phyloP scores from a whole-genome alignment of 2,113 vertebrate species.

The Otis tarda region DNA sequence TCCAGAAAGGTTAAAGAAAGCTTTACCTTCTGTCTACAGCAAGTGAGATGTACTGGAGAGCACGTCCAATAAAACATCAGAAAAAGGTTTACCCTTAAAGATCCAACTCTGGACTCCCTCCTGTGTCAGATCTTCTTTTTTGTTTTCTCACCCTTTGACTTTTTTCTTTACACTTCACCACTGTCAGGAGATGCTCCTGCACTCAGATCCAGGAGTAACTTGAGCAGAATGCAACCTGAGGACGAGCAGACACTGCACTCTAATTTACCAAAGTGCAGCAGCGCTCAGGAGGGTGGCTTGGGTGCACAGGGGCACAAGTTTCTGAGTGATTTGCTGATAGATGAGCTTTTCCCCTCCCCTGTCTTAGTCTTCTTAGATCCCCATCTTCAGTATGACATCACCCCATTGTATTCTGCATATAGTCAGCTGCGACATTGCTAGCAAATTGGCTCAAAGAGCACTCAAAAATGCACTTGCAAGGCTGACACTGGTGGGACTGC shows the following conservation, averaged over 20 bases:
- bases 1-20: conserved; percentile 29
- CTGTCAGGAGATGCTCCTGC: not conserved
- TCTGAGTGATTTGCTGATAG: not conserved
- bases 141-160: not conserved
- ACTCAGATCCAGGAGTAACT: not conserved
- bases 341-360: not conserved
- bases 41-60: not conserved
- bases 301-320: not conserved
- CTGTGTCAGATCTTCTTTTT: not conserved
- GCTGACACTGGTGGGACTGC: not conserved
- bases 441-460: not conserved
- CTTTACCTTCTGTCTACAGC: not conserved
- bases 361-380: not conserved
- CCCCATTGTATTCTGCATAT: not conserved
- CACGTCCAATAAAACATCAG: not conserved
- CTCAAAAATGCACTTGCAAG: not conserved
- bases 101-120: not conserved
- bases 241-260: not conserved
- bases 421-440: not conserved
- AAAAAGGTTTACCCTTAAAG: not conserved
- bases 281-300: not conserved
- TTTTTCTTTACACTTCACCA: not conserved
- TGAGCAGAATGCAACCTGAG: not conserved
- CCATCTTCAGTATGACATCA: not conserved
- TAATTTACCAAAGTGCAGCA: not conserved